phyloP scores from a whole-genome alignment of 2,113 vertebrate species.

The Chaenocephalus aceratus region DNA sequence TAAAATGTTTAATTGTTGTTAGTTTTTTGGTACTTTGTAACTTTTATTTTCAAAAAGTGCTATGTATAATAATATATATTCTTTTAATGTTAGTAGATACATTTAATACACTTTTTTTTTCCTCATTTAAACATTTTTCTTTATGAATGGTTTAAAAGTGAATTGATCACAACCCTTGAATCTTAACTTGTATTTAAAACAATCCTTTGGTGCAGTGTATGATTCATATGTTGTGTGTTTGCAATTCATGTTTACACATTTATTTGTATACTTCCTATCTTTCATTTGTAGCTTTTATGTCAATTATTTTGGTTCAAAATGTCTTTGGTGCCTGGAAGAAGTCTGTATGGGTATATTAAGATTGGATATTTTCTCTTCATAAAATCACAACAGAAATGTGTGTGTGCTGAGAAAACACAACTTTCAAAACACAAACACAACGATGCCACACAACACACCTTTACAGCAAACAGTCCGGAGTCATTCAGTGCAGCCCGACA shows the following conservation, averaged over 20 bases:
- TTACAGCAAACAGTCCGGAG: neutral
- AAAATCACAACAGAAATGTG: neutral
- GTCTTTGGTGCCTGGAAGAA: neutral
- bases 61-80: no score
- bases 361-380: neutral
- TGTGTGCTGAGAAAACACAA: neutral
- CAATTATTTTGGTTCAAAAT: neutral
- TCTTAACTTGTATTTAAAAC: no score
- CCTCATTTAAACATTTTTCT: no score
- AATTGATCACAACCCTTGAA: no score
- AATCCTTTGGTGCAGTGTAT: neutral
- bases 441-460: neutral
- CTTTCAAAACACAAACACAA: neutral
- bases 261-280: neutral
- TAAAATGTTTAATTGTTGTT: no score
- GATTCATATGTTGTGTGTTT: neutral
- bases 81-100: no score
- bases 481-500: neutral
- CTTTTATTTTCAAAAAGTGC: no score
- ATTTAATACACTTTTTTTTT: no score
- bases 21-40: no score
- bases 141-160: no score
- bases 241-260: neutral
- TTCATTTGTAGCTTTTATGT: neutral
- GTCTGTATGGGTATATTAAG: neutral